Evolutionary conservation across 2,888 invertebrate genomes (phyloP), one percentile per base, ranked within the genome.

Genomic region (Dryococelus australis): DNA sequence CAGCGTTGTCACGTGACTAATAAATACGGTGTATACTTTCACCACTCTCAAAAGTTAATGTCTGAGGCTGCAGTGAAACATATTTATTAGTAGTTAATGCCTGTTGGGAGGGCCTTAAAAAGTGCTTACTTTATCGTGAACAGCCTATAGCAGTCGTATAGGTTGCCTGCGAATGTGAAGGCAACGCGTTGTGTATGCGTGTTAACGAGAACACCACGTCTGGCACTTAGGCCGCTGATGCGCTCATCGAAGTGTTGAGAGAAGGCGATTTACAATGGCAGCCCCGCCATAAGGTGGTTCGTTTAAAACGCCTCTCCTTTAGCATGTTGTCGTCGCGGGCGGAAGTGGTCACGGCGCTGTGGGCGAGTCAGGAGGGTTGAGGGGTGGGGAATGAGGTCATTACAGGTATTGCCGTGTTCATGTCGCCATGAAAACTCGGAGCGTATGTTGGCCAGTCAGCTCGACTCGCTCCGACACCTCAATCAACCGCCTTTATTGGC

Each of bases 401-500:
- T 65, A 65, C 65, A 20, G 65, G 65, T 65, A 65, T 65, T 65
- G 65, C 65, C 65, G 65, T 65, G 65, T 65, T 65, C 65, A 65
- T 65, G 65, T 65, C 20, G 65, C 65, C 65, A 24, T 65, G 65
- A 65, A 65, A 65, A 65, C 65, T 65, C 65, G 20, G 65, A 65
- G 65, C 65, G 65, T 65, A 65, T 65, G 65, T 65, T n/a, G 20
- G n/a, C 65, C 65, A 65, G 65, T 65, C 65, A 65, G 65, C n/a
- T 65, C 65, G n/a, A 65, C 65, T 65, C 65, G 65, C 65, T 6
- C 65, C 65, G 65, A 65, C 65, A 65, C 65, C 65, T 65, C 65
- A 65, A 65, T 65, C 65, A 65, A n/a, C 65, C 65, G 65, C 65
- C 65, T 65, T 65, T 65, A 65, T 65, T 65, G 65, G 24, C 65